Base-by-base conservation (phyloP, 2,113 vertebrate species). In the Globicephala melas region DNA sequence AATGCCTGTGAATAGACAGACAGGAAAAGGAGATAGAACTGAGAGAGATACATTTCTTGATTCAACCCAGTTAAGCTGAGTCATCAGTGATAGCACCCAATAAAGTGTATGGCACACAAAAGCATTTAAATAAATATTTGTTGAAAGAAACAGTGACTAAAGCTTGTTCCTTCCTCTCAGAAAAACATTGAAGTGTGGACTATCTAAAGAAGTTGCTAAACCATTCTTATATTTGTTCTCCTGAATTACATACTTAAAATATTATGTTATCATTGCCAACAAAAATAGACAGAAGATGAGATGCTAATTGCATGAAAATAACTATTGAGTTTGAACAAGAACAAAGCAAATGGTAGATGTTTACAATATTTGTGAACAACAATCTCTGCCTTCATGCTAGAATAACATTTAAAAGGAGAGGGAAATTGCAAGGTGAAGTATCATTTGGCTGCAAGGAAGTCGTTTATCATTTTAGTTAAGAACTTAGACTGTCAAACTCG, bases 381-480 rank as follows among this genome's bases (percentile, higher is more conserved):
- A 26, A 6, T 50, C 60, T 85, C 95, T 94, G 94, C 84, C 79
- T 97, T 97, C 77, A 91, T 95, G 20, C 81, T 98, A 76, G 82
- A 89, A 97, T 98, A 98, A 47, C 76, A 98, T 97, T 97, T 97
- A 97, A 97, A 96, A 96, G 96, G 90, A 95, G 50, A 97, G 50
- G 0, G 4, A 98, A 98, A 92, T 96, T 97, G 89, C 96, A 98
- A 98, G 97, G 98, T 98, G 97, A 98, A 98, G 85, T 95, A 98
- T 98, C 97, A 95, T 97, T 98, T 96, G 92, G 41, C 80, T 92
- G 44, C 92, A 98, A 96, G 92, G 91, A 98, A 98, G 88, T 96
- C 4, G 98, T 99, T 99, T 98, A 98, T 98, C 98, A 98, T 73
- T 97, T 82, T 97, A 97, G 96, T 98, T 98, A 98, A 98, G 91